A percentile compares a stretch with the other conserved stretches of the same genome.
phyloP scores from a whole-genome alignment of 2,797 vertebrate species.

The Vespertilio murinus region DNA sequence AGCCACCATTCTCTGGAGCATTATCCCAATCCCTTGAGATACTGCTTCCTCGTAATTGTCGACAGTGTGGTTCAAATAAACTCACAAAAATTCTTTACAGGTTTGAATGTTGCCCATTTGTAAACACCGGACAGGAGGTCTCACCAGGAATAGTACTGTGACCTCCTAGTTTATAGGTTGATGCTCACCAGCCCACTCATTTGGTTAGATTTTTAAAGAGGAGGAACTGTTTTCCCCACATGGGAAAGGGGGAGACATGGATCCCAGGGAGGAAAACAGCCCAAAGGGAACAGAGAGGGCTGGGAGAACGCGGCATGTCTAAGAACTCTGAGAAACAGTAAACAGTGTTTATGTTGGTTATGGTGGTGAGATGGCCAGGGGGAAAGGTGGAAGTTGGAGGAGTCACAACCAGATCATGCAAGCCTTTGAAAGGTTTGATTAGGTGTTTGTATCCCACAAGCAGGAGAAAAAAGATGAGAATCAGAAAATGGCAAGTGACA shows the following conservation, averaged over 20 bases:
- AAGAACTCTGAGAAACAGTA: not conserved
- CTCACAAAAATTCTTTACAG: no score
- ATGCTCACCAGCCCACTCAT: no score
- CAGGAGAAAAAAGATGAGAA: not conserved
- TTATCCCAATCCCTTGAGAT: no score
- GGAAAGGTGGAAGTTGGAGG: no score
- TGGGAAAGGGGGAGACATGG: not conserved
- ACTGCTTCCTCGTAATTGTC: no score
- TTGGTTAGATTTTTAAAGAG: not conserved
- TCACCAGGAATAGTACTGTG: no score
- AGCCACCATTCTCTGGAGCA: no score
- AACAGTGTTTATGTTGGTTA: rapidly evolving
- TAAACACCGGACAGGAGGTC: no score
- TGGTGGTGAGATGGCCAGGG: rapidly evolving
- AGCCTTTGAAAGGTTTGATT: not conserved
- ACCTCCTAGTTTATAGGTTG: no score
- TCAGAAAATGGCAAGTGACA: not conserved
- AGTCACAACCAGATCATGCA: not conserved
- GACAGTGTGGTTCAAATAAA: no score
- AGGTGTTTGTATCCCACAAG: not conserved
- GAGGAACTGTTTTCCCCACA: not conserved
- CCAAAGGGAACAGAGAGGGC: not conserved
- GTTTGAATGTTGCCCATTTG: no score
- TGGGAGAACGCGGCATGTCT: rapidly evolving
- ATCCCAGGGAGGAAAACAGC: not conserved